Conservation (phyloP, 2,113 vertebrate genomes). For the Dipodomys merriami region DNA sequence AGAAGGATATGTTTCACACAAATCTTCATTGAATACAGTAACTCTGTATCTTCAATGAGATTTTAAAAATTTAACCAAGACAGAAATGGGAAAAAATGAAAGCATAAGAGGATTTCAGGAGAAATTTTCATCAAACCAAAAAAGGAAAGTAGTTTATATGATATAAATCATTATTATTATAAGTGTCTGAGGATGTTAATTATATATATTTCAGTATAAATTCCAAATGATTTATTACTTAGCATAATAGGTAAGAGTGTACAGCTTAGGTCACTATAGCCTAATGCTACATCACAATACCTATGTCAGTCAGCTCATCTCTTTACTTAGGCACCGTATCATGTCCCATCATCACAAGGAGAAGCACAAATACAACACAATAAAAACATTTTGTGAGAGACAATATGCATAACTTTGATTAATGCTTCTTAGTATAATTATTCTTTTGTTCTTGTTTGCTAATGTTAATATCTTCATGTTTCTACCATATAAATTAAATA, state of each 20-base stretch:
- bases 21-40: neutral
- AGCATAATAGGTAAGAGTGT: neutral
- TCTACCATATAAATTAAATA: neutral
- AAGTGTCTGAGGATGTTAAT: constrained; percentile 1
- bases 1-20: neutral
- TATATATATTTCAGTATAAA: neutral
- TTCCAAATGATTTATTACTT: neutral
- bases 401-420: neutral
- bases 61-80: constrained; percentile 18
- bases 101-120: neutral
- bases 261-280: neutral
- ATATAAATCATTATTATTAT: neutral
- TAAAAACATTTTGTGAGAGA: neutral
- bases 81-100: neutral
- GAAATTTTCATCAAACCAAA: neutral
- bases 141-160: neutral
- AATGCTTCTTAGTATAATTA: neutral
- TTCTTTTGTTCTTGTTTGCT: neutral
- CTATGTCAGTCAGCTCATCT: neutral
- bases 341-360: neutral
- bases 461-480: neutral
- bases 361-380: neutral
- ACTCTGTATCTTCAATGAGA: neutral
- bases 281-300: neutral
- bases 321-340: too few species aligned